Percentiles rank a stretch among this genome's conserved stretches.
Conservation (phyloP, 1,140 invertebrate species). For the Scaptomyza pallida region DNA sequence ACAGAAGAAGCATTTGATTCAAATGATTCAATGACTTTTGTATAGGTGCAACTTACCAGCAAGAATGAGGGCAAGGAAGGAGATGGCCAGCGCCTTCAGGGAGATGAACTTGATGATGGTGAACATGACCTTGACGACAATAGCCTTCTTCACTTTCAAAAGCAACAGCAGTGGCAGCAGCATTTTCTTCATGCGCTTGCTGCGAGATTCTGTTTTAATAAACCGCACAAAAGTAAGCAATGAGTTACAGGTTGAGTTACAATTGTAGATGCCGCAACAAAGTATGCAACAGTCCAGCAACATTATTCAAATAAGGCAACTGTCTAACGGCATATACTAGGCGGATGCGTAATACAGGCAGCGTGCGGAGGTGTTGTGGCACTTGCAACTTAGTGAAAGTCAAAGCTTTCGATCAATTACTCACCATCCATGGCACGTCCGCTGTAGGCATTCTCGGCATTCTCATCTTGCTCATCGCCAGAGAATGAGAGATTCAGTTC, state of each 20-base stretch:
- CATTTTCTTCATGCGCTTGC: constrained; percentile 86
- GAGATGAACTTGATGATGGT: constrained; percentile 87
- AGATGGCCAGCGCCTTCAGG: constrained; percentile 87
- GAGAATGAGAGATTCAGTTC: constrained; percentile 83
- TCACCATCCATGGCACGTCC: constrained; percentile 82
- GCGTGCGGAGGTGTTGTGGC: not conserved
- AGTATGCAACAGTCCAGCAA: constrained; percentile 50
- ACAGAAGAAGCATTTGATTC: not conserved
- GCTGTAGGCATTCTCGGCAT: constrained; percentile 69
- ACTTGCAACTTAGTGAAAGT: constrained; percentile 18
- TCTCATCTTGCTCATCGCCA: constrained; percentile 72
- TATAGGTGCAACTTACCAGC: constrained; percentile 75
- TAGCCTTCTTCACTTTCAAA: constrained; percentile 87
- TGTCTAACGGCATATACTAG: not conserved
- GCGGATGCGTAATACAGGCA: constrained; percentile 40
- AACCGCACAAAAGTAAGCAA: constrained; percentile 50
- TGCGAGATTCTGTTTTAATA: constrained; percentile 85
- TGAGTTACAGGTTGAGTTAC: not conserved
- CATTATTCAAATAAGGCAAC: not conserved
- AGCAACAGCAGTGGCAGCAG: constrained; percentile 87
- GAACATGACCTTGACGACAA: constrained; percentile 87
- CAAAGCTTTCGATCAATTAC: constrained; percentile 34
- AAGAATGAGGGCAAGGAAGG: constrained; percentile 87
- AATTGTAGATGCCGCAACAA: constrained; percentile 25
- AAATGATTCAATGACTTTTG: constrained; percentile 45